phyloP scores from a whole-genome alignment of 64 coral and sea anemone species.

The Montipora cactus region DNA sequence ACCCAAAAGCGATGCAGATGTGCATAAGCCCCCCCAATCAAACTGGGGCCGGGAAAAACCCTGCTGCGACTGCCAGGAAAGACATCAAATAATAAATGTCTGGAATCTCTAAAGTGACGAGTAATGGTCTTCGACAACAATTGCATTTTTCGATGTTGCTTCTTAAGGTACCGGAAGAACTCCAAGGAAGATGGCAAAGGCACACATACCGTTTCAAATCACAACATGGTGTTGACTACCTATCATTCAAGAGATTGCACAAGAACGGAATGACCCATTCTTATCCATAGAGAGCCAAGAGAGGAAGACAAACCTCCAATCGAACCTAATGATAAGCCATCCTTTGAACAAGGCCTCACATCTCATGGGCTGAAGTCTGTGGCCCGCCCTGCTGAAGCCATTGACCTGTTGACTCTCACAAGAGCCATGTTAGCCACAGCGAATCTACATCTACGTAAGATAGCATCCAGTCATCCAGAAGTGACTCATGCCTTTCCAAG shows the following conservation, averaged over 20 bases:
- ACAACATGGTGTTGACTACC: conserved; percentile 21
- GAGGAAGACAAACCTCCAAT: not conserved
- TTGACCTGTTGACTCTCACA: not conserved
- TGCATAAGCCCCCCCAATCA: too few species aligned
- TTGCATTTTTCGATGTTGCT: not conserved
- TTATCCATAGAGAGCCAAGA: not conserved
- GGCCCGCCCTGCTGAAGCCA: not conserved
- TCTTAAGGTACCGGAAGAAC: conserved; percentile 34
- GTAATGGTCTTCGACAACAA: too few species aligned
- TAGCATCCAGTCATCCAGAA: not conserved
- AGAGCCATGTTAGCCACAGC: not conserved
- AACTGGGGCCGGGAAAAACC: too few species aligned
- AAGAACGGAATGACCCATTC: conserved; percentile 55
- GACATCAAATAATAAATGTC: too few species aligned
- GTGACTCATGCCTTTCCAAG: not conserved
- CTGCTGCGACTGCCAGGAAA: too few species aligned
- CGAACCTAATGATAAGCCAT: not conserved
- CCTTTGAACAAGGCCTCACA: not conserved
- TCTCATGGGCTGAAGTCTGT: not conserved
- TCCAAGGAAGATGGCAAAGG: conserved; percentile 74
- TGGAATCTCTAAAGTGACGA: too few species aligned
- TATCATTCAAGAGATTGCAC: conserved; percentile 60
- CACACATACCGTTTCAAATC: conserved; percentile 60
- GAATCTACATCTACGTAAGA: conserved; percentile 2
- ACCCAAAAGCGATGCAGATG: too few species aligned